Conservation (phyloP, 2,888 invertebrate species). For the Bursaphelenchus okinawaensis region DNA sequence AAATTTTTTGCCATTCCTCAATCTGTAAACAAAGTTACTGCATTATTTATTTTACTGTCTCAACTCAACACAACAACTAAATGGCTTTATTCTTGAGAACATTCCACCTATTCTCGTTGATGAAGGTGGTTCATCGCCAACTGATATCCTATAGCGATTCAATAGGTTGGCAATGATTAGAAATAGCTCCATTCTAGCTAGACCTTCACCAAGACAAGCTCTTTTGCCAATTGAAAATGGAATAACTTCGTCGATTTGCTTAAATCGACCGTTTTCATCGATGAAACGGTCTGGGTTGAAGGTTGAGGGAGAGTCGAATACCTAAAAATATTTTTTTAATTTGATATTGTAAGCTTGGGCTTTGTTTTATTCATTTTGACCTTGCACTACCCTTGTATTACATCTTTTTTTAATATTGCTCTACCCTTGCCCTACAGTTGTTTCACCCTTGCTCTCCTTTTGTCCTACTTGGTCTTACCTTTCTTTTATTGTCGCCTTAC, state of each 20-base stretch:
- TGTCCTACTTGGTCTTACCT: too few species aligned
- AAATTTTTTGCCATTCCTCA: too few species aligned
- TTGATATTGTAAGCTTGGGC: too few species aligned
- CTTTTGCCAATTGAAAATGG: conserved; percentile 33
- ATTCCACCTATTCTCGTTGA: background rate
- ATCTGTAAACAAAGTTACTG: too few species aligned
- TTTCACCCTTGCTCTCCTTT: too few species aligned
- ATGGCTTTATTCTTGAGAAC: background rate
- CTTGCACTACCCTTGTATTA: too few species aligned
- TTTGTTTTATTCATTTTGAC: too few species aligned
- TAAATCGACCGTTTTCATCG: conserved; percentile 28
- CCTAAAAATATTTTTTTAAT: too few species aligned
- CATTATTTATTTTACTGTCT: too few species aligned
- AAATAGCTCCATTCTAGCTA: conserved; percentile 9
- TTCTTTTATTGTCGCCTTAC: too few species aligned
- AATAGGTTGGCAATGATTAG: conserved; percentile 4
- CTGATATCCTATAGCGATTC: background rate
- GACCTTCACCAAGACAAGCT: conserved; percentile 13
- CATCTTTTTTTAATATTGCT: too few species aligned
- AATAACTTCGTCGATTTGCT: conserved; percentile 26
- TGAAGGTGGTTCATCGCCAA: background rate
- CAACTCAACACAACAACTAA: background rate
- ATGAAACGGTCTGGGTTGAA: conserved; percentile 40
- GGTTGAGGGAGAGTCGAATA: conserved; percentile 33
- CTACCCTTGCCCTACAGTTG: too few species aligned